phyloP scores from a whole-genome alignment of 2,113 vertebrate genomes.

The Cyprinodon variegatus region DNA sequence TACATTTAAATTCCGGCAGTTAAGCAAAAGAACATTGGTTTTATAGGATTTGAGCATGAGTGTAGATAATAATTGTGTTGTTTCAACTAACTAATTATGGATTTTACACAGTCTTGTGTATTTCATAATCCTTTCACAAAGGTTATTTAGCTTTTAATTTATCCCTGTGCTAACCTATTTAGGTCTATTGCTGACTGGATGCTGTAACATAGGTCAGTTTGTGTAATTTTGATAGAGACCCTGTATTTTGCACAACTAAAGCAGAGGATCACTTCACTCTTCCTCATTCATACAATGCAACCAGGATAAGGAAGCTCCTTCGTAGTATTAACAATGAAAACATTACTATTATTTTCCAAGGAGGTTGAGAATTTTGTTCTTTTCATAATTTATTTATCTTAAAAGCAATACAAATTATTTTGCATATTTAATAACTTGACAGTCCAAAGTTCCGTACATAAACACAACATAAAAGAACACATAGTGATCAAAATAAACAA shows the following conservation, averaged over 20 bases:
- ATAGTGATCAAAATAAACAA: too few relatives aligned
- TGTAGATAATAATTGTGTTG: conserved; percentile 31
- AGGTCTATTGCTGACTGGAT: conserved; percentile 24
- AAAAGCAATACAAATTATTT: too few relatives aligned
- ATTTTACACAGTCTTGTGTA: conserved; percentile 47
- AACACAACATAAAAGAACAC: too few relatives aligned
- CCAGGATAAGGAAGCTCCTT: too few relatives aligned
- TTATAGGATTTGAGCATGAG: conserved; percentile 32
- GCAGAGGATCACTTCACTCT: too few relatives aligned
- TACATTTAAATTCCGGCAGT: conserved; percentile 15
- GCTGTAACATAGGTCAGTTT: not conserved
- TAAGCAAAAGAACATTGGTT: conserved; percentile 36
- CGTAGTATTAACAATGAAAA: not conserved
- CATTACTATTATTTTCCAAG: not conserved
- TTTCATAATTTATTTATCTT: not conserved
- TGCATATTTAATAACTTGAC: too few relatives aligned
- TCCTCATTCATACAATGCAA: too few relatives aligned
- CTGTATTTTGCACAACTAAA: not conserved
- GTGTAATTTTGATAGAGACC: not conserved
- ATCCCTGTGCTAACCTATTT: conserved; percentile 59
- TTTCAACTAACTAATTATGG: conserved; percentile 34
- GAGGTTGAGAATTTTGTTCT: not conserved
- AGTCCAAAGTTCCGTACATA: too few relatives aligned
- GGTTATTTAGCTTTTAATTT: conserved; percentile 29
- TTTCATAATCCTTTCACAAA: conserved; percentile 5